Evolutionary conservation across 1,140 invertebrate species (phyloP), one percentile per base, ranked within the genome.

Genomic region (Drosophila nigrodunni): DNA sequence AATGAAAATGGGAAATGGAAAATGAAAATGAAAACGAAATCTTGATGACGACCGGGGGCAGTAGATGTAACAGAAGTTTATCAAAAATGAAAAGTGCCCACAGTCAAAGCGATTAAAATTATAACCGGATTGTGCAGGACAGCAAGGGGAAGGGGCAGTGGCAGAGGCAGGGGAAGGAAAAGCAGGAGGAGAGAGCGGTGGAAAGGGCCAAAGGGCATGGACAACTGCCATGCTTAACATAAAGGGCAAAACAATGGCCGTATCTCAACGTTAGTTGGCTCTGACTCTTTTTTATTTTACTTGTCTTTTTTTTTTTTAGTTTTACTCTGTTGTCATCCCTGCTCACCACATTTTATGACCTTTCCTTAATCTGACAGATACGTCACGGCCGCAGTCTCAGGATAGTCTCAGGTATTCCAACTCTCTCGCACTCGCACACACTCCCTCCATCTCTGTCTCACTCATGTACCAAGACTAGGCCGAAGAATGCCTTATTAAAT

Each of bases 331-430:
- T 91, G 90, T 90, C 90, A 90, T 90, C 90, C 90, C 89, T 90
- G 81, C 87, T 91, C 90, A 91, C 74, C 78, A 77, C 87, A 91
- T 64, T 91, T 91, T 91, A 91, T 77, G 82, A 68, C 72, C 74
- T 91, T 90, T 80, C 80, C 75, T 75, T 92, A 91, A 92, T 91
- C 90, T 90, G 90, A 91, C 90, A 91, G 87, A 90, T 91, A 90
- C 87, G 87, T 92, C 90, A 91, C 82, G 78, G 77, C 71, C 62
- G 69, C 73, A 68, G 68, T 72, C 52, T 34, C 35, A 13, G 25
- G 25, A n/a, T 7, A 52, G 59, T 44, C 50, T 52, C 54, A 71
- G 59, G 60, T 71, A 75, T 21, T n/a, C 5, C 15, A 11, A 13
- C 41, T 21, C 34, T 72, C 59, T 50, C 67, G n/a, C 37, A 47